Conservation (phyloP, 2,113 vertebrate genomes). For the Antechinus stuartii region DNA sequence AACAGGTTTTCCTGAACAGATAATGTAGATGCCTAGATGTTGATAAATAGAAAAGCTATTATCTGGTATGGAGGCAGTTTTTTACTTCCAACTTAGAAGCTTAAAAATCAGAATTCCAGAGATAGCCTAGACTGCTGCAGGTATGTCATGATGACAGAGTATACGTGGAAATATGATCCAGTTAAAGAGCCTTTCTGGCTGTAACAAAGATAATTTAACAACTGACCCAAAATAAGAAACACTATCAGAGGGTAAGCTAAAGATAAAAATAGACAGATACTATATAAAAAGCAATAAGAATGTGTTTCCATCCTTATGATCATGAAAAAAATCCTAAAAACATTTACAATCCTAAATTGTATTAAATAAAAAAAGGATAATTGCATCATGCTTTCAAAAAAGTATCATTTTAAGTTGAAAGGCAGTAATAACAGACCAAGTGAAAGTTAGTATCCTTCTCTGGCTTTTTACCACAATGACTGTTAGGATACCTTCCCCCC, state of each 20-base stretch:
- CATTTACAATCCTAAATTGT: not conserved
- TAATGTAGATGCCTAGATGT: not conserved
- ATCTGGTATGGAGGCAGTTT: not conserved
- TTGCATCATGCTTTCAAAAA: not conserved
- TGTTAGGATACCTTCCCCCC: not conserved
- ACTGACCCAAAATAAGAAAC: not conserved
- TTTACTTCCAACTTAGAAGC: not conserved
- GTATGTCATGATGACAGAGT: not conserved
- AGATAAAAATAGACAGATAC: constrained; percentile 18
- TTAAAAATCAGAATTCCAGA: not conserved
- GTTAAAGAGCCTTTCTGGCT: constrained; percentile 53
- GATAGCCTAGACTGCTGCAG: not conserved
- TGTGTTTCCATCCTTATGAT: not conserved
- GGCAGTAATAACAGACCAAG: not conserved
- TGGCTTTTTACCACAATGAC: not conserved
- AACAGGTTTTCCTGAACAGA: not conserved
- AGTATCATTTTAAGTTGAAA: not conserved
- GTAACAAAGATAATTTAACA: constrained; percentile 54
- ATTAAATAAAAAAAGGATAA: not conserved
- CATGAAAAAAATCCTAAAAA: not conserved
- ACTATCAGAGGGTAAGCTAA: constrained; percentile 30
- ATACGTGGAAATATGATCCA: constrained; percentile 41
- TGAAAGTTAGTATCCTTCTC: not conserved
- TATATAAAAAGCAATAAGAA: not conserved
- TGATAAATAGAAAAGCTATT: not conserved